Base-by-base conservation (phyloP, 2,113 vertebrate species). In the Dromiciops gliroides region DNA sequence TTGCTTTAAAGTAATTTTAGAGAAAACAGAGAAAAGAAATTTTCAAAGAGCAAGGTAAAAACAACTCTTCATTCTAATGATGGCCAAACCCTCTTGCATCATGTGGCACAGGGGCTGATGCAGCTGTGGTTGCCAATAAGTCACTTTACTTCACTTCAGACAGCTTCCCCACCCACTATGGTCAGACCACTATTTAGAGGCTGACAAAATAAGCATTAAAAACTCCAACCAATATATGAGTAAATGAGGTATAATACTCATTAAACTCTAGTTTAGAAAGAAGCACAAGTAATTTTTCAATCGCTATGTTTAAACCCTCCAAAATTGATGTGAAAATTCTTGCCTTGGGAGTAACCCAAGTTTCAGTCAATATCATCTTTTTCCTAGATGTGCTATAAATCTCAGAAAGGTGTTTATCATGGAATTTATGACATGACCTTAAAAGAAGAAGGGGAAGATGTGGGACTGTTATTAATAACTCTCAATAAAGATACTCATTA, bases 281-380 rank as follows among this genome's bases (percentile, higher is more conserved):
- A 83, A 44, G 67, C n/a, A 83, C 67, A 83, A 83, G 67, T 7
- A 22, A 83, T 44, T 83, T 83, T 83, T 83, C 67, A 83, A 23
- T 44, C 2, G 37, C 67, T 44, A 83, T 7, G 19, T 83, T 83
- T 83, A 83, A 83, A 83, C 67, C 23, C n/a, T 83, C 67, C 67
- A 83, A 83, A 83, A 83, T 83, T 83, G 67, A 83, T 83, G 67
- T 44, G n/a, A 83, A 83, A 83, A 83, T 83, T 44, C 67, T 83
- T 83, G 67, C n/a, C n/a, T 83, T 83, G 67, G 67, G 67, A 44
- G 67, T 44, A 83, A 83, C 67, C 60, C 37, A 83, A 83, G 67
- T 83, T 83, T 83, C n/a, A 83, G 67, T 83, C n/a, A 83, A 83
- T 83, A 83, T 44, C 67, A 83, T 83, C n/a, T 83, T 83, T n/a